A percentile compares a stretch with the other conserved stretches of the same genome.
Evolutionary conservation across 2,888 invertebrate species (phyloP).

Genomic region (Auanema freiburgensis): DNA sequence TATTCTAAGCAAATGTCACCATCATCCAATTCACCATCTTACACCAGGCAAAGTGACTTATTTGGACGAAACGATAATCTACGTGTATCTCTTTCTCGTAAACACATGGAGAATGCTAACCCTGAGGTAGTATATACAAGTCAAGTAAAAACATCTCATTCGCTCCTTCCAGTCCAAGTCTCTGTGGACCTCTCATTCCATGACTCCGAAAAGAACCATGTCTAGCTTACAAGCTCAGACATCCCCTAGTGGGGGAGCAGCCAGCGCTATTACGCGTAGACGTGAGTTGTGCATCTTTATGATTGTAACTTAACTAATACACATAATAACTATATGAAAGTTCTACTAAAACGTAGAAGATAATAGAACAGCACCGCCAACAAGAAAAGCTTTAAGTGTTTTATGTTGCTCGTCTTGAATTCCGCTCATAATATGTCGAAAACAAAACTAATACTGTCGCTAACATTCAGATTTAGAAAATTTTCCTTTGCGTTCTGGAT

Average conservation of each 20-base stretch:
- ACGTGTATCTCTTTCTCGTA: constrained; percentile 15
- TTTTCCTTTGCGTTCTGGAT: no score
- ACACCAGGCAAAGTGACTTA: no score
- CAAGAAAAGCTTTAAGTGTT: no score
- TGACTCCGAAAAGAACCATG: constrained; percentile 9
- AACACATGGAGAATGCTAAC: constrained; percentile 11
- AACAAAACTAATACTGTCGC: no score
- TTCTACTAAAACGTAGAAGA: background rate
- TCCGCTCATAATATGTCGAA: no score
- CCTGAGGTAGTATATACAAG: background rate
- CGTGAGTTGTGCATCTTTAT: constrained; percentile 27
- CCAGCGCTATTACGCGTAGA: constrained; percentile 29
- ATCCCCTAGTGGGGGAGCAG: constrained; percentile 19
- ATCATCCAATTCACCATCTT: no score
- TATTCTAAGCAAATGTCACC: no score
- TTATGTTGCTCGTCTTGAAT: no score
- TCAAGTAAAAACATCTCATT: background rate
- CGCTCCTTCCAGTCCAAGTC: constrained; percentile 28
- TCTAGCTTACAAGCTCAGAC: constrained; percentile 5
- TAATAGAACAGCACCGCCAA: background rate
- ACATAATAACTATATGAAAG: background rate
- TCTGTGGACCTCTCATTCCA: constrained; percentile 30
- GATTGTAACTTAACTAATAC: background rate
- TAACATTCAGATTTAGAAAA: no score
- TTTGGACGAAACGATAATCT: constrained; percentile 15